Percentiles rank a stretch among this genome's conserved stretches.
Conservation (phyloP, 2,113 vertebrate genomes). For the Saccopteryx leptura region DNA sequence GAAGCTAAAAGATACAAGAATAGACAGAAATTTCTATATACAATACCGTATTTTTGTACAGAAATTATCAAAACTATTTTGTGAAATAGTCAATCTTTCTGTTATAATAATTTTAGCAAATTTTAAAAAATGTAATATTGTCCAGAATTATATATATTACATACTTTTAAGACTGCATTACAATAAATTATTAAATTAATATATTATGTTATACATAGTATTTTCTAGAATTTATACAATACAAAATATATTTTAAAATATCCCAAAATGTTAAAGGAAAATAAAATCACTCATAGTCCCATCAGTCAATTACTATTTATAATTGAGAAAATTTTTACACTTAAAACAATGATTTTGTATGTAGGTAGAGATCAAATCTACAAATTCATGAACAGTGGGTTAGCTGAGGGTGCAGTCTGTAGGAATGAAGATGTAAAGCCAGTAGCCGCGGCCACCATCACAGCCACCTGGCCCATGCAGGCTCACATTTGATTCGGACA, state of each 20-base stretch:
- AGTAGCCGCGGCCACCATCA: too few species aligned
- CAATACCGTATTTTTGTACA: neutral
- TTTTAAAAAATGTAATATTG: slow-evolving; percentile 15
- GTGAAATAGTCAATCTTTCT: slow-evolving; percentile 12
- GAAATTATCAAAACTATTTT: slow-evolving; percentile 42
- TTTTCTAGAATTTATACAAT: slow-evolving; percentile 32
- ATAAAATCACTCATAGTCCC: neutral
- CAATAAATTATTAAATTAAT: neutral
- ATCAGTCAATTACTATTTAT: slow-evolving; percentile 13
- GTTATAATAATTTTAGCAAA: neutral
- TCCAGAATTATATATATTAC: slow-evolving; percentile 24
- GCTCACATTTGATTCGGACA: too few species aligned
- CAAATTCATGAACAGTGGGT: slow-evolving; percentile 12
- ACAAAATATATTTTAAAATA: slow-evolving; percentile 1
- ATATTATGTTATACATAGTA: neutral
- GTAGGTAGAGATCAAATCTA: neutral
- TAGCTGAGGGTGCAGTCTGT: neutral
- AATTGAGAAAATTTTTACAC: slow-evolving; percentile 3
- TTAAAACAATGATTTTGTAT: slow-evolving; percentile 44
- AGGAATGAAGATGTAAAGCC: neutral
- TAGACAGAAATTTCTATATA: neutral
- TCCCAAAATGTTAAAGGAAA: neutral
- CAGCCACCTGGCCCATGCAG: too few species aligned
- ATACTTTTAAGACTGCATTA: neutral
- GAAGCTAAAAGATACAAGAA: neutral